phyloP scores from a whole-genome alignment of 2,888 invertebrate genomes.

The Calliphora vomitoria region DNA sequence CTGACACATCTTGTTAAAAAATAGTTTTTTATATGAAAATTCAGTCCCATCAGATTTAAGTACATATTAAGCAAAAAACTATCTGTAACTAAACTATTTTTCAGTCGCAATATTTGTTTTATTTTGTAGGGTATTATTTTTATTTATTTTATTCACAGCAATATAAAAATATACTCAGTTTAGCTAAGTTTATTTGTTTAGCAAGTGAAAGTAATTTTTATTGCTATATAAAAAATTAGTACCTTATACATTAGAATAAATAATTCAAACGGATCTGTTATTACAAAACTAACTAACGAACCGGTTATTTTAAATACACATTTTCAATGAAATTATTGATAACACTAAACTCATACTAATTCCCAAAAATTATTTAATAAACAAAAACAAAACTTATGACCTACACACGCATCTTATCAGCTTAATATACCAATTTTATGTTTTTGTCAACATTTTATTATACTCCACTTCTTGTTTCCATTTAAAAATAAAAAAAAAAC shows the following conservation, averaged over 20 bases:
- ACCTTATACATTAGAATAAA: background rate
- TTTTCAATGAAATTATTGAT: background rate
- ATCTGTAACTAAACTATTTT: too few species aligned
- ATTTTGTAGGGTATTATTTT: too few species aligned
- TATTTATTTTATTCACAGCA: too few species aligned
- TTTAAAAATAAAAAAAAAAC: background rate
- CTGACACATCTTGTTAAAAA: too few species aligned
- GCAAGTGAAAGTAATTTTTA: background rate
- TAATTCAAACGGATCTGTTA: background rate
- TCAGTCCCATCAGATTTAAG: too few species aligned
- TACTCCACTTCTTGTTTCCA: background rate
- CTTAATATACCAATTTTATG: background rate
- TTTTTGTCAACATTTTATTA: background rate
- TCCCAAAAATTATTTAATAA: slow-evolving; percentile 14
- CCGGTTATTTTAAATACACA: background rate
- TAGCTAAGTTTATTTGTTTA: background rate
- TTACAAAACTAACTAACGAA: background rate
- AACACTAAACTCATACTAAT: background rate
- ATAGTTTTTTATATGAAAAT: too few species aligned
- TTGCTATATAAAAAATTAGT: background rate
- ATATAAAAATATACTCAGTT: too few species aligned
- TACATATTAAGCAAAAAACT: too few species aligned
- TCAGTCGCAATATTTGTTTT: too few species aligned
- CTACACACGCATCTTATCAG: slow-evolving; percentile 13
- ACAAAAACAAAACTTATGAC: slow-evolving; percentile 10